Conservation (phyloP, 2,113 vertebrate genomes). For the Ibidorhyncha struthersii region DNA sequence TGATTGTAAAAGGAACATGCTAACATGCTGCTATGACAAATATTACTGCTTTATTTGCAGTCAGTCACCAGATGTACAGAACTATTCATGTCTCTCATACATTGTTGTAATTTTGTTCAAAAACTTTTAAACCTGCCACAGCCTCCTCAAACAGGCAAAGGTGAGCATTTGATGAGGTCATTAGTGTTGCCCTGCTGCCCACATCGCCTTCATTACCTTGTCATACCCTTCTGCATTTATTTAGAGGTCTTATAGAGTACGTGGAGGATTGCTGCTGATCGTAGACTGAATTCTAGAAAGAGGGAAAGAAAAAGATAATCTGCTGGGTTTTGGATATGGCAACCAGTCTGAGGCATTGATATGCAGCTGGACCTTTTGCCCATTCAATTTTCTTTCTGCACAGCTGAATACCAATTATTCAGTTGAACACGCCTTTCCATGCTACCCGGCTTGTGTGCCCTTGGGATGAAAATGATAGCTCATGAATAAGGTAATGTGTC, state of each 20-base stretch:
- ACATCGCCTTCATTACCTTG: not conserved
- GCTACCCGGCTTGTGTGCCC: not conserved
- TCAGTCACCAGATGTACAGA: not conserved
- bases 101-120: not conserved
- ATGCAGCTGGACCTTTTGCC: constrained; percentile 39
- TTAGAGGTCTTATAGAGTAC: not conserved
- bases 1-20: not conserved
- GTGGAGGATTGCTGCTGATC: not conserved
- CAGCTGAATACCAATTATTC: constrained; percentile 37
- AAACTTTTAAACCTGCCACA: not conserved
- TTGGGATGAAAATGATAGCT: constrained; percentile 10
- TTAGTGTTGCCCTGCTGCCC: not conserved
- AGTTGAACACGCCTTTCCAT: constrained; percentile 32
- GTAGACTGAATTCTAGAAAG: not conserved
- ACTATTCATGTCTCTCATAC: not conserved
- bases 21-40: not conserved
- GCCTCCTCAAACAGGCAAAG: not conserved
- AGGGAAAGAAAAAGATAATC: constrained; percentile 1
- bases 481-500: constrained; percentile 52
- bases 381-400: constrained; percentile 46
- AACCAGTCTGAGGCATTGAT: not conserved
- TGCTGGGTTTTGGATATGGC: constrained; percentile 24
- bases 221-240: not conserved
- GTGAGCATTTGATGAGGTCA: not conserved
- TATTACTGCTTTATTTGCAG: not conserved